Evolutionary conservation across 1,140 invertebrate genomes (phyloP).

Genomic region (Neocloeon triangulifer): DNA sequence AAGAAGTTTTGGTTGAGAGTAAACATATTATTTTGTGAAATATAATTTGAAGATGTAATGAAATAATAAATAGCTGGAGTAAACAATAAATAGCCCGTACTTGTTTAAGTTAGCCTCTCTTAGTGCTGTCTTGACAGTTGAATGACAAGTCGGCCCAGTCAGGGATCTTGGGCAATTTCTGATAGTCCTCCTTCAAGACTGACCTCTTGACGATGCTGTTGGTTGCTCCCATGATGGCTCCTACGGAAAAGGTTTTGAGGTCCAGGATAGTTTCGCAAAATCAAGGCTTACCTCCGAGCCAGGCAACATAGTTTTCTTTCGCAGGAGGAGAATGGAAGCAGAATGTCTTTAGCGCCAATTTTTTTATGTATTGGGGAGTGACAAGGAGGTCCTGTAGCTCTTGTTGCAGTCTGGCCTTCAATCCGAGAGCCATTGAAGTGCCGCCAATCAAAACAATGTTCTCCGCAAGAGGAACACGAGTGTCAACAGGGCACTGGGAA

Average conservation of each 20-base stretch:
- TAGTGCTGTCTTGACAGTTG: slow-evolving; percentile 19
- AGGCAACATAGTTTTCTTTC: slow-evolving; percentile 63
- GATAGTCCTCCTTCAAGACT: slow-evolving; percentile 49
- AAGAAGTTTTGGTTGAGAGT: too few species aligned
- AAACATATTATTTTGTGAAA: too few species aligned
- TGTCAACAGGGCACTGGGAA: slow-evolving; percentile 51
- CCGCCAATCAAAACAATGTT: slow-evolving; percentile 72
- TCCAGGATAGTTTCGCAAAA: slow-evolving; percentile 3
- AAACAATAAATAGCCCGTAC: too few species aligned
- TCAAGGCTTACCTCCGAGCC: slow-evolving; percentile 44
- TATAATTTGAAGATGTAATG: too few species aligned
- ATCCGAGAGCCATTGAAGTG: slow-evolving; percentile 54
- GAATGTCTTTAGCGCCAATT: slow-evolving; percentile 39
- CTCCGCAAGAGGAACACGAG: slow-evolving; percentile 41
- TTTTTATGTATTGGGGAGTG: slow-evolving; percentile 34
- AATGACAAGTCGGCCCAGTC: slow-evolving; percentile 62
- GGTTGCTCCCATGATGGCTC: slow-evolving; percentile 61
- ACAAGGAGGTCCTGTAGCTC: slow-evolving; percentile 45
- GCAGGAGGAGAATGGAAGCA: slow-evolving; percentile 55
- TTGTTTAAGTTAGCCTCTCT: too few species aligned
- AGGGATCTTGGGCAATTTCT: slow-evolving; percentile 39
- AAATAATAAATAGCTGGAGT: too few species aligned
- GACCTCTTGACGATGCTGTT: slow-evolving; percentile 50
- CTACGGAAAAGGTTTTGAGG: slow-evolving; percentile 18
- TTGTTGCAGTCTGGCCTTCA: slow-evolving; percentile 43